Evolutionary conservation across 2,113 vertebrate species (phyloP), one percentile per base, ranked within the genome.

Genomic region (Myrmecophaga tridactyla): DNA sequence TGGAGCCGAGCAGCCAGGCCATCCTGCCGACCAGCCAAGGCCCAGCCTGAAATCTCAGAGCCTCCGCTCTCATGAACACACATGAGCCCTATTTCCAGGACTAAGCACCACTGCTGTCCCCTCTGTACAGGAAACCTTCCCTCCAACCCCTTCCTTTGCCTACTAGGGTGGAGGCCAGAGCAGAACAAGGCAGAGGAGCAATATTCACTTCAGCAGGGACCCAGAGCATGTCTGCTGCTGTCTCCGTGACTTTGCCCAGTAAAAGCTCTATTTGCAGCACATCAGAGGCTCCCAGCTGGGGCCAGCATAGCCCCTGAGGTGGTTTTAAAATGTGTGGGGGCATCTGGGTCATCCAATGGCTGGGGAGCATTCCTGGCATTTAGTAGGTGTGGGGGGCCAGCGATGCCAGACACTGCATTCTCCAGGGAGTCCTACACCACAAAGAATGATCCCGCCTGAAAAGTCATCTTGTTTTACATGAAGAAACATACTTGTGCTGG

Each of bases 171-270:
- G 2, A 56, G 56, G 14, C 46, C 48, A 67, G 34, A 17, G 36
- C 53, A 51, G 43, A 34, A 67, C 2, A 1, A 3, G n/a, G n/a
- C n/a, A n/a, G n/a, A n/a, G n/a, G n/a, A n/a, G n/a, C n/a, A n/a
- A n/a, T 10, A 14, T 27, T 51, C 65, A 31, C 72, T 67, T 69
- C 8, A 11, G 39, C 43, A 18, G 48, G 72, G 25, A 29, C 75
- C 77, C 9, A 2, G n/a, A 1, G 63, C 12, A 36, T 7, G 0
- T 21, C 34, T 29, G 4, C 31, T 1, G 13, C n/a, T 10, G n/a
- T 27, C 53, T 23, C 67, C 9, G 25, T 27, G 53, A 84, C 8
- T 0, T 29, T 5, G 12, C 39, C 76, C 43, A 9, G 39, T 17
- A 21, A 23, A 9, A 31, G 41, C 75, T 34, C n/a, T 25, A 14